Evolutionary conservation across 2,888 invertebrate species (phyloP).

Genomic region (Ophion slaviceki): DNA sequence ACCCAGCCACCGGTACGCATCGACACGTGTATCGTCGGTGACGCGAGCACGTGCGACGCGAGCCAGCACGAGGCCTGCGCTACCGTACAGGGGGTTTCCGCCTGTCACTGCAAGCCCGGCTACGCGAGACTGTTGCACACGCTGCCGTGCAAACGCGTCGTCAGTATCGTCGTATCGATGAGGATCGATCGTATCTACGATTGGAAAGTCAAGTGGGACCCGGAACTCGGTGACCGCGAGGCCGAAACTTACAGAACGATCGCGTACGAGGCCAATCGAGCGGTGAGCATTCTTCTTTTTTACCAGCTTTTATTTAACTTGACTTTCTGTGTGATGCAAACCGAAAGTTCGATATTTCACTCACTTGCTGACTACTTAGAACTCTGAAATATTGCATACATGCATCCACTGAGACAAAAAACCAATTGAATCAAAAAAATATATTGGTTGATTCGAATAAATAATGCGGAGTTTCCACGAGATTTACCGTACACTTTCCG

Average conservation of each 20-base stretch:
- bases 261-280: slow-evolving; percentile 93
- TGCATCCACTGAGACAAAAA: too few relatives aligned
- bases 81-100: slow-evolving; percentile 92
- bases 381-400: too few relatives aligned
- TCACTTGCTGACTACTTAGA: too few relatives aligned
- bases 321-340: too few relatives aligned
- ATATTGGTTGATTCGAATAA: too few relatives aligned
- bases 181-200: slow-evolving; percentile 94
- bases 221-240: slow-evolving; percentile 89
- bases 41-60: slow-evolving; percentile 94
- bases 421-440: too few relatives aligned
- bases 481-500: too few relatives aligned
- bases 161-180: slow-evolving; percentile 91
- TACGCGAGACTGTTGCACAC: slow-evolving; percentile 80
- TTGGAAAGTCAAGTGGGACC: slow-evolving; percentile 90
- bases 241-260: slow-evolving; percentile 93
- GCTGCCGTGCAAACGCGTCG: slow-evolving; percentile 85
- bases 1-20: slow-evolving; percentile 91
- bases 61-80: slow-evolving; percentile 94
- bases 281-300: slow-evolving; percentile 86
- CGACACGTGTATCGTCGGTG: slow-evolving; percentile 97
- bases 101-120: slow-evolving; percentile 94
- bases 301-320: not conserved
- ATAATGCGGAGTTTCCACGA: too few relatives aligned
- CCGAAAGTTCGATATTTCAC: too few relatives aligned